Base-by-base conservation (phyloP, 2,888 invertebrate species). In the Lutraria lutraria region DNA sequence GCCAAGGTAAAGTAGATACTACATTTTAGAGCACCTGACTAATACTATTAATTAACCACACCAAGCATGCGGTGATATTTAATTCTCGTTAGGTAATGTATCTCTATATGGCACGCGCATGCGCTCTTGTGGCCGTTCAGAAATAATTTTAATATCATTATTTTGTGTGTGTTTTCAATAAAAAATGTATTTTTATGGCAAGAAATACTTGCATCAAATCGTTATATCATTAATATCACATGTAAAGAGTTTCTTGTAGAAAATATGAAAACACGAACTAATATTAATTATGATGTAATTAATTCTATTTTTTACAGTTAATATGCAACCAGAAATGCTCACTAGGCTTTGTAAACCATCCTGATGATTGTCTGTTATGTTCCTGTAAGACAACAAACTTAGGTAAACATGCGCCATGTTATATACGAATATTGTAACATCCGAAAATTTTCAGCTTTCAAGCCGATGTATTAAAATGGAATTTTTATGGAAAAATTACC, bases 271-370 rank as follows among this genome's bases (percentile, higher is more conserved):
- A 60, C 21, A 60, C 56, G 21, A 6, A 25, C n/a, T 25, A 4
- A 12, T 68, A 25, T n/a, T n/a, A 25, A 68, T 16, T 6, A 25
- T 68, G 63, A 4, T 68, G 63, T 25, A 76, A 21, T 76, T 79
- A 34, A 53, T 34, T 81, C 25, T 54, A 56, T 82, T 56, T 43
- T 19, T 81, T 25, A 19, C 85, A 89, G 89, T 87, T 89, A 21
- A 93, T 93, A 6, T 93, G 93, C 52, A 91, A 92, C 68, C 85
- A 90, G 19, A 92, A 90, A 54, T 93, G 93, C 83, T 87, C 86
- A 25, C 81, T 86, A 56, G 93, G 93, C 4, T 93, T 93, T 83
- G 60, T 92, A 19, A 92, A 91, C 25, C 88, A 89, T 43, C 90
- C 93, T 52, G 86, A 90, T 15, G 86, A 91, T 60, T 93, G 93